These are phyloP conservation scores for Nipponia nippon DNA, from an alignment of 2,113 vertebrate genomes.

Conservation along the genomic window DNA sequence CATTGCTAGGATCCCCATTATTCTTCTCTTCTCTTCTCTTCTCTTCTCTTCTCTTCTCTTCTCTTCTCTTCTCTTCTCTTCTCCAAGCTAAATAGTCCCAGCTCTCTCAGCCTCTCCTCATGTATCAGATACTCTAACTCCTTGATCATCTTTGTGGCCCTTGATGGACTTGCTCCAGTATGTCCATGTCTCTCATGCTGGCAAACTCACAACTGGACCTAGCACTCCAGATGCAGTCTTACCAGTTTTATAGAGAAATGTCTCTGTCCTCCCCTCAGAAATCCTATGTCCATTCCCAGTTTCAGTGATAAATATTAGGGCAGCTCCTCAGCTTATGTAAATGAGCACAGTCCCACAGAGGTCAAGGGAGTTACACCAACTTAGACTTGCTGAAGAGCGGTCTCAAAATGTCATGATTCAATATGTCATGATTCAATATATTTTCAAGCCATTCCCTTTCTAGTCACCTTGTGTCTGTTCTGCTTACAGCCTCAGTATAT, in stretches of 20 bases:
- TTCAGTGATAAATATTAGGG: not conserved
- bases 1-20: not conserved
- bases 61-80: not conserved
- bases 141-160: not conserved
- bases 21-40: not conserved
- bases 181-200: not conserved
- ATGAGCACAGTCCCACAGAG: not conserved
- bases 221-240: not conserved
- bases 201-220: not conserved
- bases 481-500: not conserved
- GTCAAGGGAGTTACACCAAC: not conserved
- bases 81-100: not conserved
- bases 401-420: not conserved
- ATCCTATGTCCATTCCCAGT: not conserved
- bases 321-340: not conserved
- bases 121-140: not conserved
- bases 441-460: not conserved
- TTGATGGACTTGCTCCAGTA: not conserved
- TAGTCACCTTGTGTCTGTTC: not conserved
- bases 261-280: not conserved
- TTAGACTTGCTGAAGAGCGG: not conserved
- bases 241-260: not conserved
- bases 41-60: too few species aligned
- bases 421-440: not conserved
- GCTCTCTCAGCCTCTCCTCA: not conserved